Base-by-base conservation (phyloP, 2,888 invertebrate genomes). In the Desoria tigrina region DNA sequence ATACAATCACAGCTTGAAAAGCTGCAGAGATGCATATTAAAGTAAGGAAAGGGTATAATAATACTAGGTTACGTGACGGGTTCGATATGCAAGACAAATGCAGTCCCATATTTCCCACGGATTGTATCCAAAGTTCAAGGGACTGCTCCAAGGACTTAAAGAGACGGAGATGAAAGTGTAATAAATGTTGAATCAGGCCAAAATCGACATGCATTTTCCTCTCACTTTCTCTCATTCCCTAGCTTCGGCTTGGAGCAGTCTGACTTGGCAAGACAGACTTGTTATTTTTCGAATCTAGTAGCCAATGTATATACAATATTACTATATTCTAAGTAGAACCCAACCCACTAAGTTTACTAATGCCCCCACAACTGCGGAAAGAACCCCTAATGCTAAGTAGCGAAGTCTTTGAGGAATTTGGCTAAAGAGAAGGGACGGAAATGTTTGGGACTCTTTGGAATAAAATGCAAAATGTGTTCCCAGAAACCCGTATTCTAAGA, bases 111-210 rank as follows among this genome's bases (percentile, higher is more conserved):
- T 14, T 16, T 55, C 55, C n/a, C 16, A 14, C 55, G 16, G 26
- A 18, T n/a, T 21, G n/a, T 18, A 9, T 27, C 55, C 55, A 7
- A 28, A 32, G 55, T 55, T 55, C 32, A 51, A 28, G 55, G 18
- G 7, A 37, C 7, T 6, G 26, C 55, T 55, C 55, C 24, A 37
- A 55, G 55, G 55, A 55, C n/a, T 55, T 55, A n/a, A 21, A 45
- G 32, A 45, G 51, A 51, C 4, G 7, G 51, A 21, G 21, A 26
- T 51, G 21, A 24, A 51, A 51, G 14, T 51, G 51, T 51, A 51
- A 51, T 51, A 51, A 24, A 51, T 28, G 55, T 37, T 27, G 55
- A 55, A 55, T 55, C 55, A 37, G 32, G 32, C 55, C 55, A 28
- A 55, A 55, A 51, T 51, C 51, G 51, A 51, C 51, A 26, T 51